Evolutionary conservation across 2,797 vertebrate species (phyloP).

Genomic region (Semotilus atromaculatus): DNA sequence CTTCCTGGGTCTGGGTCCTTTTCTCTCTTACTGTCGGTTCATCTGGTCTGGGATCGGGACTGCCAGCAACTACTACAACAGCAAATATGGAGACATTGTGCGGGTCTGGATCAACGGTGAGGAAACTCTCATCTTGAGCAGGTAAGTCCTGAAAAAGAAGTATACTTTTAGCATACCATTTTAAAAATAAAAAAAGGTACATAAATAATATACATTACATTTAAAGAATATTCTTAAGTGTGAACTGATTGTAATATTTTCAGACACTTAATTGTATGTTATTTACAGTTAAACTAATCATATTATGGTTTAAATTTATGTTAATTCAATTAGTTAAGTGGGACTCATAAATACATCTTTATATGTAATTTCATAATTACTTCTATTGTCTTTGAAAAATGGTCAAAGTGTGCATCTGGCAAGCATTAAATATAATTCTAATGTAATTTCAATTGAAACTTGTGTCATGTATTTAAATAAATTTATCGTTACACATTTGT

Average conservation of each 20-base stretch:
- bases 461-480: not conserved
- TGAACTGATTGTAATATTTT: not conserved
- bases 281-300: not conserved
- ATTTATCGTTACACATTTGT: not conserved
- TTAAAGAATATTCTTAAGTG: not conserved
- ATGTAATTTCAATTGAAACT: not conserved
- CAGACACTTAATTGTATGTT: not conserved
- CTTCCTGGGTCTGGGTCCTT: conserved; percentile 89
- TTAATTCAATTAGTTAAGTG: not conserved
- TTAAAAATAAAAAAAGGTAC: too few relatives aligned
- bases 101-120: conserved; percentile 95
- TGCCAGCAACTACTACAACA: conserved; percentile 95
- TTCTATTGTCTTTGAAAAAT: not conserved
- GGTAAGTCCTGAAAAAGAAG: conserved; percentile 72
- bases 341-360: not conserved
- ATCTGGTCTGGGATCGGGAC: conserved; percentile 93
- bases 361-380: not conserved
- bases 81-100: conserved; percentile 90
- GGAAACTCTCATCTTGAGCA: conserved; percentile 94
- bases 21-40: conserved; percentile 89
- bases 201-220: not conserved
- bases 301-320: not conserved
- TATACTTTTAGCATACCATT: not conserved
- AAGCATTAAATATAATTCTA: not conserved
- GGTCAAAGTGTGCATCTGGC: not conserved